Conservation (phyloP, 2,888 invertebrate genomes). For the Latheticus oryzae region DNA sequence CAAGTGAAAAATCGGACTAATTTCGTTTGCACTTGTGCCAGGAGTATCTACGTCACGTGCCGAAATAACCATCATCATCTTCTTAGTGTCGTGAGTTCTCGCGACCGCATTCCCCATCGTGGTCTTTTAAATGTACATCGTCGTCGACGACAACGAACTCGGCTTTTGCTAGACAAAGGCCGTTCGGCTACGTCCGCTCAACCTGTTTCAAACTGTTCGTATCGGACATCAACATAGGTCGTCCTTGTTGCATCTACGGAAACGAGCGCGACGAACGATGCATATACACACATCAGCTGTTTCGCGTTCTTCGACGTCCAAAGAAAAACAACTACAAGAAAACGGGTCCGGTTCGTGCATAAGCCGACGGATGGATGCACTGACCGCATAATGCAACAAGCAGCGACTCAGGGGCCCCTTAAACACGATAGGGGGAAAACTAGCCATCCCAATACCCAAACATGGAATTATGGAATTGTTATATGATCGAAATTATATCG, state of each 20-base stretch:
- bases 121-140: constrained; percentile 33
- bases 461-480: too few relatives aligned
- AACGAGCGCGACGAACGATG: constrained; percentile 35
- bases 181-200: constrained; percentile 36
- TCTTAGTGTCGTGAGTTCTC: not conserved
- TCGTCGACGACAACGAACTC: constrained; percentile 36
- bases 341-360: constrained; percentile 56
- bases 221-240: constrained; percentile 36
- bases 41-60: constrained; percentile 11
- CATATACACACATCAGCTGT: constrained; percentile 37
- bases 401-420: constrained; percentile 5
- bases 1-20: too few relatives aligned
- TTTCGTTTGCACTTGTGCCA: constrained; percentile 21
- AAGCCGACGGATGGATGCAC: constrained; percentile 56
- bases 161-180: constrained; percentile 37
- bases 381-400: constrained; percentile 65
- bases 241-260: constrained; percentile 34
- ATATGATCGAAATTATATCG: too few relatives aligned
- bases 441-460: not conserved
- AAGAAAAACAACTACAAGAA: constrained; percentile 51
- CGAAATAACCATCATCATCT: constrained; percentile 14
- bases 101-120: constrained; percentile 22
- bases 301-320: constrained; percentile 29
- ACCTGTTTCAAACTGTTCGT: constrained; percentile 35
- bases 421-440: not conserved